These are phyloP conservation scores for Anableps anableps DNA, from an alignment of 2,797 vertebrate genomes.

Conservation along the genomic window DNA sequence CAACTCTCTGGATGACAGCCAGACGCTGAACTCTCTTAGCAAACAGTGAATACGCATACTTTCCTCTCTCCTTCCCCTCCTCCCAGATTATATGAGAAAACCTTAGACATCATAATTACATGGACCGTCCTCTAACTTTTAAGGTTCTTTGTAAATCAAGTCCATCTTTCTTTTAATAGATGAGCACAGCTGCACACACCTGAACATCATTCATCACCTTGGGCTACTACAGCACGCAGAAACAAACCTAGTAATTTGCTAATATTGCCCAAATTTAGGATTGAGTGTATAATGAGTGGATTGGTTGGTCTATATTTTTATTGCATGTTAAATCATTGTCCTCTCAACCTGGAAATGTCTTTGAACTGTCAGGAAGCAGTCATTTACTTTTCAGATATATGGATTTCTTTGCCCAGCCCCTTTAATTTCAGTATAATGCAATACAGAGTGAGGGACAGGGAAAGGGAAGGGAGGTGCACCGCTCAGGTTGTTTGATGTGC, in stretches of 20 bases:
- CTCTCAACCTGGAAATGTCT: conserved; percentile 52
- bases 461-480: background rate
- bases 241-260: conserved; percentile 66
- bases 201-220: conserved; percentile 53
- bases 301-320: conserved; percentile 54
- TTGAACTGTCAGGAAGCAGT: conserved; percentile 74
- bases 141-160: conserved; percentile 60
- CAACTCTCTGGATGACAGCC: conserved; percentile 66
- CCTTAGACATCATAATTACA: conserved; percentile 71
- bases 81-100: conserved; percentile 35
- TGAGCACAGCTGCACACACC: conserved; percentile 59
- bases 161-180: conserved; percentile 38
- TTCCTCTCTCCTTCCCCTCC: conserved; percentile 1
- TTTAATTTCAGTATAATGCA: conserved; percentile 70
- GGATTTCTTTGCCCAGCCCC: conserved; percentile 64
- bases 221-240: conserved; percentile 20
- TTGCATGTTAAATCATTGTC: conserved; percentile 68
- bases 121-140: conserved; percentile 29
- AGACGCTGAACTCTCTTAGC: conserved; percentile 40
- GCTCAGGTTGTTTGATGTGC: conserved; percentile 71
- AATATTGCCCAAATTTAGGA: conserved; percentile 60
- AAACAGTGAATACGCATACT: conserved; percentile 30
- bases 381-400: conserved; percentile 71
- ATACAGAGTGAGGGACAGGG: conserved; percentile 57
- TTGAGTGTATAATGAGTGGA: conserved; percentile 45